Evolutionary conservation across 37 sponge, comb jelly and placozoan species (phyloP).

Genomic region (Lycopodina hypogea): DNA sequence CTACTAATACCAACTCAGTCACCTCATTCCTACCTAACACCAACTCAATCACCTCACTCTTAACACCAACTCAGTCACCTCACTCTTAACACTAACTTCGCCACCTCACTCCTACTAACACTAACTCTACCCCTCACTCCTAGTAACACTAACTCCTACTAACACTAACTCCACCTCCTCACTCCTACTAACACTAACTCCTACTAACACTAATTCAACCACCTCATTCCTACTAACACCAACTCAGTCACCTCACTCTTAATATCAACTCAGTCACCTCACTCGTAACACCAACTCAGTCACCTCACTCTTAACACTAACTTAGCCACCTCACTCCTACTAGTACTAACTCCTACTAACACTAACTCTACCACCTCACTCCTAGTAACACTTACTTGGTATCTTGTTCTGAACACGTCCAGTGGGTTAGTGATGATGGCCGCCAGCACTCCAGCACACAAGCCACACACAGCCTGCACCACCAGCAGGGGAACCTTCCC

Average conservation of each 20-base stretch:
- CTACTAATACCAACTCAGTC: background rate
- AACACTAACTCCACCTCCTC: background rate
- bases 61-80: too few species aligned
- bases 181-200: slow-evolving; percentile 45
- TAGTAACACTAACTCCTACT: too few species aligned
- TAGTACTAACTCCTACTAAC: too few species aligned
- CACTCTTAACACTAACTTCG: too few species aligned
- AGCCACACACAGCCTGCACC: slow-evolving; percentile 73
- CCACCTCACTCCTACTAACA: too few species aligned
- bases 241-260: background rate
- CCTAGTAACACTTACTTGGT: slow-evolving; percentile 66
- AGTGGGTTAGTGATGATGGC: slow-evolving; percentile 82
- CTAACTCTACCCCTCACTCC: too few species aligned
- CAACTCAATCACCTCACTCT: background rate
- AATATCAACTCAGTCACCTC: background rate
- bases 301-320: too few species aligned
- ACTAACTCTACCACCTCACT: background rate
- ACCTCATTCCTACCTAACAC: background rate
- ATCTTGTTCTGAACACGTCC: slow-evolving; percentile 92
- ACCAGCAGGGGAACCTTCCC: slow-evolving; percentile 46
- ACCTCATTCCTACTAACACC: background rate
- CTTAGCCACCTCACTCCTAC: too few species aligned
- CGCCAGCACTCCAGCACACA: slow-evolving; percentile 57
- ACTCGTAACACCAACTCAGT: background rate
- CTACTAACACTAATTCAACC: background rate